Base-by-base conservation (phyloP, 1,140 invertebrate species). In the Rhopalosiphum maidis region DNA sequence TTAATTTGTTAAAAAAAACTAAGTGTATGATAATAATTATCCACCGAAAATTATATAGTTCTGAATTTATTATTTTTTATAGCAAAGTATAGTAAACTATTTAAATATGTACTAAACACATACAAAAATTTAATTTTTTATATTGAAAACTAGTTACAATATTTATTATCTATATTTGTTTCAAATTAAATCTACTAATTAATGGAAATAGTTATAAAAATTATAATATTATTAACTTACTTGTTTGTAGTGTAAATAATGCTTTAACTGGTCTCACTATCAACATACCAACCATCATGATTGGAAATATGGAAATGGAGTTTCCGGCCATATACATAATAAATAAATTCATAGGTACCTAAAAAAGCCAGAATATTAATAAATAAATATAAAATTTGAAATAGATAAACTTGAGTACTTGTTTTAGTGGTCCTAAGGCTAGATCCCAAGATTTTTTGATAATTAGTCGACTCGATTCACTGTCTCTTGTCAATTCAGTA, bases 221-320 rank as follows among this genome's bases (percentile, higher is more conserved):
- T 60, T 93, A 1, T 60, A 46, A 8, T 46, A 77, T 43, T 87
- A 46, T 93, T 9, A n/a, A 95, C 95, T 96, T 95, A 97, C 96
- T 98, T 94, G 97, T 97, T 95, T 98, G 97, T 93, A 98, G 97
- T 5, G 98, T 96, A 95, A 99, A 98, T 37, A 99, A 96, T 21
- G 99, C 98, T 96, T 99, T 99, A 6, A 99, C 97, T 30, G 99
- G 99, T 94, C 98, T 96, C 94, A 99, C 97, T 94, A 99, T 98
- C 95, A 99, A 96, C 99, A 99, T 99, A 68, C 98, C 98, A 37
- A 99, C 98, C 99, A 99, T 99, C 99, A 99, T 99, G n/a, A 99
- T 99, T 4, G 99, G 99, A 95, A 99, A 99, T 94, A 99, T 99
- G 1, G 99, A 99, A 94, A 99, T 99, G 0, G 99, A 99, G 95